These are phyloP conservation scores for Papilio elwesi DNA, from an alignment of 2,888 invertebrate genomes.

Conservation along the genomic window DNA sequence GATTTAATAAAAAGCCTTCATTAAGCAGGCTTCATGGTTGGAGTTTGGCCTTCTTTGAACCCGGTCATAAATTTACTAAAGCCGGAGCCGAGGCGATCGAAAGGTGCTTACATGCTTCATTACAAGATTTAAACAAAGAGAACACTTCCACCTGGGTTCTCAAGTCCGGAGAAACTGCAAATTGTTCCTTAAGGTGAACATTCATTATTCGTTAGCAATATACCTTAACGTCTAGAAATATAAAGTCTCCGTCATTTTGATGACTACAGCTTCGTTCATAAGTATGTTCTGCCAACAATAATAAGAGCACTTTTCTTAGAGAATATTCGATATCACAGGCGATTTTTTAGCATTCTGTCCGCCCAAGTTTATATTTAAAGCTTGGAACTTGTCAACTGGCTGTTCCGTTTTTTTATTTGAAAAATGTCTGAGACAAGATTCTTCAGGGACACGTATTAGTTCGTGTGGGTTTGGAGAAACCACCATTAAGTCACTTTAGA, in stretches of 20 bases:
- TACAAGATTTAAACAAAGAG: too few species aligned
- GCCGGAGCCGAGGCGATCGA: too few species aligned
- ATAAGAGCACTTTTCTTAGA: conserved; percentile 25
- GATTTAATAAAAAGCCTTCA: too few species aligned
- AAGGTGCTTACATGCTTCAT: too few species aligned
- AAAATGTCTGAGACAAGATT: not conserved
- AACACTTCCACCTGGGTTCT: too few species aligned
- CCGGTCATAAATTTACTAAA: too few species aligned
- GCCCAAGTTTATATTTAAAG: conserved; percentile 35
- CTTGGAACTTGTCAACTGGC: not conserved
- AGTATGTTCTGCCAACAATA: conserved; percentile 37
- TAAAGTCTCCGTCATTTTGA: not conserved
- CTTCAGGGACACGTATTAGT: not conserved
- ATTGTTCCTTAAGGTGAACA: too few species aligned
- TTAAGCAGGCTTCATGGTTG: too few species aligned
- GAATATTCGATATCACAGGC: conserved; percentile 30
- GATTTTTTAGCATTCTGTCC: conserved; percentile 39
- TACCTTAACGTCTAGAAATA: not conserved
- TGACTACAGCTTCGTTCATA: conserved; percentile 5
- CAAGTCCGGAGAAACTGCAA: too few species aligned
- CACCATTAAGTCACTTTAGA: not conserved
- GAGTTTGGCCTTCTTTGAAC: too few species aligned
- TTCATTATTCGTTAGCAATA: too few species aligned
- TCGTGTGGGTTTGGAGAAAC: not conserved
- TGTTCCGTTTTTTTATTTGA: not conserved